Conservation (phyloP, 2,113 vertebrate species). For the Bothrops jararaca region DNA sequence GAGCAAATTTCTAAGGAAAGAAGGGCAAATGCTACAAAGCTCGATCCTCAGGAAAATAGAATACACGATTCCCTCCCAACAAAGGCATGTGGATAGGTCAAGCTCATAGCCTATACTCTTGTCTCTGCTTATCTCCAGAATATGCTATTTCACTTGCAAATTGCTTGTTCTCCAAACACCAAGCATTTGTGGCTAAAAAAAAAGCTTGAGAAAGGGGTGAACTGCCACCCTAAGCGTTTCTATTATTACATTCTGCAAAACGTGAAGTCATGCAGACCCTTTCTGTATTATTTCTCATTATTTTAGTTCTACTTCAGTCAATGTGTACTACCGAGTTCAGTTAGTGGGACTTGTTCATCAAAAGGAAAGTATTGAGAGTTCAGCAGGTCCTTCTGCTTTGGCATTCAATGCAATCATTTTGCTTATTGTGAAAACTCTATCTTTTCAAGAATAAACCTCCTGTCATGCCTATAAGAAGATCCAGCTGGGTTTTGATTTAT, state of each 20-base stretch:
- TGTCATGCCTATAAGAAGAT: neutral
- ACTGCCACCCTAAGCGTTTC: neutral
- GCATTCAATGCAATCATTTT: neutral
- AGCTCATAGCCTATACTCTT: no score
- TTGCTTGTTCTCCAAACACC: neutral
- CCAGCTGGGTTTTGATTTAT: neutral
- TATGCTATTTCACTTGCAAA: neutral
- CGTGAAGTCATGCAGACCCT: no score
- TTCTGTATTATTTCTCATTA: neutral
- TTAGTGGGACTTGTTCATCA: neutral
- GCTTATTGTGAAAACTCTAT: neutral
- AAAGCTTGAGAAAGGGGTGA: neutral
- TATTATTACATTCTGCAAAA: neutral
- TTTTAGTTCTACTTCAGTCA: neutral
- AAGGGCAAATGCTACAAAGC: neutral
- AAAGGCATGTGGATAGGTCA: neutral
- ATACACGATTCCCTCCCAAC: neutral
- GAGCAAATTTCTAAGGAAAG: neutral
- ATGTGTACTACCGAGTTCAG: neutral
- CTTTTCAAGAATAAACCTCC: neutral
- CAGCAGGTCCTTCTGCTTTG: neutral
- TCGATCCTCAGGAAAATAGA: neutral
- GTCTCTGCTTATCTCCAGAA: neutral
- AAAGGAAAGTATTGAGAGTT: neutral
- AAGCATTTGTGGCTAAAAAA: neutral